Evolutionary conservation across 2,888 invertebrate species (phyloP).

Genomic region (Pristionchus mayeri): DNA sequence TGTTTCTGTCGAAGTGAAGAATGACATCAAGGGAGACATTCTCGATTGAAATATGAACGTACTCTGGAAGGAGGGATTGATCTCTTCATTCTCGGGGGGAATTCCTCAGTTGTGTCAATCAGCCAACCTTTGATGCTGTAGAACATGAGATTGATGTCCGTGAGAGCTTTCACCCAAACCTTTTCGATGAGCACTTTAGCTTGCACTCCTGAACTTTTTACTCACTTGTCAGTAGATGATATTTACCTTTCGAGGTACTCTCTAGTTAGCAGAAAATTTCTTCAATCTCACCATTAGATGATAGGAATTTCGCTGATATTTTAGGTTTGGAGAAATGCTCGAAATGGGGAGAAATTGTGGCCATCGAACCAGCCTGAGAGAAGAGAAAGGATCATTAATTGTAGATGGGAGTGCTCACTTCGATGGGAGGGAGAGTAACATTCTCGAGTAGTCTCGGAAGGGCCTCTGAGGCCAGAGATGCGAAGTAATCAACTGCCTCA

Average conservation of each 20-base stretch:
- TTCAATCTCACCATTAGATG: neutral
- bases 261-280: too few species aligned
- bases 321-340: slow-evolving; percentile 1
- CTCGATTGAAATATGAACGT: slow-evolving; percentile 48
- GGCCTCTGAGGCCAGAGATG: slow-evolving; percentile 61
- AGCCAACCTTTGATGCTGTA: slow-evolving; percentile 56
- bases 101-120: neutral
- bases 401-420: slow-evolving; percentile 11
- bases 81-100: neutral
- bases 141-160: slow-evolving; percentile 53
- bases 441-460: slow-evolving; percentile 61
- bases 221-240: too few species aligned
- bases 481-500: slow-evolving; percentile 37
- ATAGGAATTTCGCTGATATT: neutral
- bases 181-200: neutral
- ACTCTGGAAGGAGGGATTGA: neutral
- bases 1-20: slow-evolving; percentile 59
- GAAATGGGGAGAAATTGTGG: neutral
- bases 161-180: slow-evolving; percentile 51
- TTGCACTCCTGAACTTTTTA: slow-evolving; percentile 3
- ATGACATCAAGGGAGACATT: slow-evolving; percentile 60
- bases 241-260: too few species aligned
- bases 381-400: neutral
- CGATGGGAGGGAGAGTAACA: slow-evolving; percentile 58
- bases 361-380: neutral